Conservation (phyloP, 2,113 vertebrate genomes). For the Oophaga pumilio region DNA sequence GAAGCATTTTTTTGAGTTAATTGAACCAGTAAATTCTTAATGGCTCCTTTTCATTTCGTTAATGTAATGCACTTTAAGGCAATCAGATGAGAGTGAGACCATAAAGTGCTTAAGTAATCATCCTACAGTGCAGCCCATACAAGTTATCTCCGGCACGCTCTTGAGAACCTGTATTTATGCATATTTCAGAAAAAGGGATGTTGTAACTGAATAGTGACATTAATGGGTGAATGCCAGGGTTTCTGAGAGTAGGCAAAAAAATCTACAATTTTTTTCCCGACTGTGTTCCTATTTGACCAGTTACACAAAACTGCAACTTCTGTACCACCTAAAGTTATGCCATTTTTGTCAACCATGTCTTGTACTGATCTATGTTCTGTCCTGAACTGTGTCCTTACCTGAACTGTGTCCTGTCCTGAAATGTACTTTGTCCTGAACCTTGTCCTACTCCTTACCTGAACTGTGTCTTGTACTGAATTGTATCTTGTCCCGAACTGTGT, state of each 20-base stretch:
- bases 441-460: too few species aligned
- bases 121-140: background rate
- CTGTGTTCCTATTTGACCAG: background rate
- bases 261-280: too few species aligned
- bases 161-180: background rate
- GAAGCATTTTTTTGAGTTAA: conserved; percentile 40
- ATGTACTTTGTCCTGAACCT: too few species aligned
- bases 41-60: conserved; percentile 35
- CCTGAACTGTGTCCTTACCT: too few species aligned
- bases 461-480: too few species aligned
- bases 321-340: background rate
- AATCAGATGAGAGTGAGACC: conserved; percentile 43
- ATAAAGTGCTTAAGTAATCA: conserved; percentile 40
- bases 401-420: too few species aligned
- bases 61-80: conserved; percentile 48
- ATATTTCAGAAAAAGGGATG: background rate
- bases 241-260: background rate
- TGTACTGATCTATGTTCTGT: too few species aligned
- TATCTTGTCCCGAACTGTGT: too few species aligned
- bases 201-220: background rate
- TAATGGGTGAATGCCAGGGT: background rate
- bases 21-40: conserved; percentile 51
- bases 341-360: background rate
- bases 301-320: background rate
- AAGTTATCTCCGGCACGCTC: background rate